Evolutionary conservation across 2,797 vertebrate species (phyloP).

Genomic region (Scleropages formosus): DNA sequence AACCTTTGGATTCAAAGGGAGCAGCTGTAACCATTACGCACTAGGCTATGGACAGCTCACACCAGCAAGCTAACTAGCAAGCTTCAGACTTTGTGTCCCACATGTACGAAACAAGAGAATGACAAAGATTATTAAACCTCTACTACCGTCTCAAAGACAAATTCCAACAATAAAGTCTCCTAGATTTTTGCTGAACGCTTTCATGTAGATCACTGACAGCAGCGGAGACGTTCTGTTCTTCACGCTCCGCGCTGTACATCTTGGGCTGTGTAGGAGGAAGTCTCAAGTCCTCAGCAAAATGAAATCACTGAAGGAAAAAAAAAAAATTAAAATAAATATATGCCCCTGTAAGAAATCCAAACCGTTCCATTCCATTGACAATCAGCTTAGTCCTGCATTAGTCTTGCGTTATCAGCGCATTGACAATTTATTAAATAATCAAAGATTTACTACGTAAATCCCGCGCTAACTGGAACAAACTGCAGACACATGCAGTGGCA

Average conservation of each 20-base stretch:
- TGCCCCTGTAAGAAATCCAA: conserved; percentile 15
- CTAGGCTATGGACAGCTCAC: too few species aligned
- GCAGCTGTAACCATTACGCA: too few species aligned
- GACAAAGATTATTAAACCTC: too few species aligned
- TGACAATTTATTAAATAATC: conserved; percentile 22
- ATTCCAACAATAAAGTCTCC: too few species aligned
- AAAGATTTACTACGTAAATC: conserved; percentile 26
- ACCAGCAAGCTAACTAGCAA: too few species aligned
- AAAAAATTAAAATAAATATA: neutral
- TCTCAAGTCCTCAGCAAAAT: neutral
- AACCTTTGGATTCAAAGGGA: too few species aligned
- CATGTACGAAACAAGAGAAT: too few species aligned
- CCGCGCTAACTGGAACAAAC: conserved; percentile 20
- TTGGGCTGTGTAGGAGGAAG: conserved; percentile 17
- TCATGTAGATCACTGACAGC: too few species aligned
- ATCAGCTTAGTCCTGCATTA: conserved; percentile 6
- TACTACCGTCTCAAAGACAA: too few species aligned
- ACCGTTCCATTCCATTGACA: conserved; percentile 19
- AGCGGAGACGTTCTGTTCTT: too few species aligned
- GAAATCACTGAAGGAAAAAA: conserved; percentile 9
- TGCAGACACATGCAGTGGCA: conserved; percentile 25
- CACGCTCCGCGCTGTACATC: neutral
- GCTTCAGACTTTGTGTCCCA: too few species aligned
- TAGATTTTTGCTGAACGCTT: too few species aligned
- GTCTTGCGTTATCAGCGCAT: conserved; percentile 18